Percentiles rank a stretch among this genome's conserved stretches.
These are phyloP conservation scores for Pilophorus perplexus DNA, from an alignment of 2,888 invertebrate genomes.

Conservation along the genomic window DNA sequence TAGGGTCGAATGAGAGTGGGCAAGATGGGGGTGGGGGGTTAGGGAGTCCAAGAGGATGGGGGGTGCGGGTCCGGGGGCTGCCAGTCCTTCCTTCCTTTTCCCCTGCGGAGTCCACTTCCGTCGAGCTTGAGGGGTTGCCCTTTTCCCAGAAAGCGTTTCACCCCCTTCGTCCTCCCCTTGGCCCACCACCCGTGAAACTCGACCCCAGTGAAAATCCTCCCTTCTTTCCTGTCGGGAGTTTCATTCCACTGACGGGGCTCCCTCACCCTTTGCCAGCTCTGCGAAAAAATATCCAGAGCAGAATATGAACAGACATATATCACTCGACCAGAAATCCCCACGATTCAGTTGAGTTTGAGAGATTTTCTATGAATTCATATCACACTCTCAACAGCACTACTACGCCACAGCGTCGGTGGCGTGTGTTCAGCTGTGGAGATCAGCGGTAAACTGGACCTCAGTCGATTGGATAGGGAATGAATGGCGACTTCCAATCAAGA, in stretches of 20 bases:
- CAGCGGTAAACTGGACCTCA: no score
- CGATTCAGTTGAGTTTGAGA: background rate
- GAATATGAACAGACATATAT: constrained; percentile 40
- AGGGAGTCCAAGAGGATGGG: no score
- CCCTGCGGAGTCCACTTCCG: constrained; percentile 33
- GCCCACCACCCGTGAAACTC: background rate
- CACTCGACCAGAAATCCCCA: constrained; percentile 10
- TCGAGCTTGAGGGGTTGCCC: constrained; percentile 19
- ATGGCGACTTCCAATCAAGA: constrained; percentile 15
- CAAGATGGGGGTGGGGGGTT: no score
- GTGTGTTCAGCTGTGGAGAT: no score
- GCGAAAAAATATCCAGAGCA: constrained; percentile 36
- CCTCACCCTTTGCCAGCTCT: constrained; percentile 29
- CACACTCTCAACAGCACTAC: no score
- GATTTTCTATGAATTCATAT: background rate
- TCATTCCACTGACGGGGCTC: constrained; percentile 20
- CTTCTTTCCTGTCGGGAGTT: constrained; percentile 10
- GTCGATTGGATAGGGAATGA: no score
- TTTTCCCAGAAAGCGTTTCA: constrained; percentile 15
- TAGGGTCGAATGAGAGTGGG: no score
- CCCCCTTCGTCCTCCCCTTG: constrained; percentile 1
- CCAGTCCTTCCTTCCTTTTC: constrained; percentile 22
- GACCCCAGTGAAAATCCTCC: constrained; percentile 4
- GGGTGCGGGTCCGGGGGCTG: background rate
- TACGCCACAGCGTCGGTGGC: no score